Evolutionary conservation across 2,888 invertebrate species (phyloP).

Genomic region (Volucella zonaria): DNA sequence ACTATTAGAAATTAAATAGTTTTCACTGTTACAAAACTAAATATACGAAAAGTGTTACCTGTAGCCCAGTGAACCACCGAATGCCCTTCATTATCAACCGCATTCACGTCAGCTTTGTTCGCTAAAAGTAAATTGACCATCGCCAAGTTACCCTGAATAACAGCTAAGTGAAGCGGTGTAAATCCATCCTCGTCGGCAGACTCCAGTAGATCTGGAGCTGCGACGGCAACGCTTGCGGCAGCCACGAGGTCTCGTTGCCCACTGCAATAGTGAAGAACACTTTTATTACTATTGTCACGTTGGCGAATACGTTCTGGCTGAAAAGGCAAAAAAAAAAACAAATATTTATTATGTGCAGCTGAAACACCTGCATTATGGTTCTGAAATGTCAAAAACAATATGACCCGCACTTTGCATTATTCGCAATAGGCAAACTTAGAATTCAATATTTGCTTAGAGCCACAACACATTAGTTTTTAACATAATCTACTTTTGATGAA

Average conservation of each 20-base stretch:
- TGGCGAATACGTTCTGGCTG: slow-evolving; percentile 86
- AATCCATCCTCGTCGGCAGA: slow-evolving; percentile 96
- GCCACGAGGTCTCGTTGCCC: slow-evolving; percentile 84
- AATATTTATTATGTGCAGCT: background rate
- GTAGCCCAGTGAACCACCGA: slow-evolving; percentile 99
- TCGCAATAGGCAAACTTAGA: too few species aligned
- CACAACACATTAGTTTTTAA: too few species aligned
- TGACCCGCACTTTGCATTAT: too few species aligned
- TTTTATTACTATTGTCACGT: slow-evolving; percentile 91
- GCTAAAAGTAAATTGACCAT: slow-evolving; percentile 93
- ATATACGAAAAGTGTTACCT: slow-evolving; percentile 84
- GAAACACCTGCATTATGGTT: too few species aligned
- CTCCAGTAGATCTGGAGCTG: slow-evolving; percentile 93
- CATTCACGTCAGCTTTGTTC: slow-evolving; percentile 94
- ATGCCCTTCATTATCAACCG: slow-evolving; percentile 96
- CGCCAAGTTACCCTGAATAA: slow-evolving; percentile 95
- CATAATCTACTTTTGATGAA: too few species aligned
- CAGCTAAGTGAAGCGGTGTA: slow-evolving; percentile 96
- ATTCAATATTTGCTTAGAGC: too few species aligned
- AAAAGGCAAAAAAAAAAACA: slow-evolving; percentile 66
- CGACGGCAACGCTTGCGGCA: slow-evolving; percentile 91
- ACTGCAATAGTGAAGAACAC: slow-evolving; percentile 96
- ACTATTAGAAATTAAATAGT: slow-evolving; percentile 84
- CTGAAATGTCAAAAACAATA: too few species aligned
- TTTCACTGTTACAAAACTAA: background rate